These are phyloP conservation scores for Prorops nasuta DNA, from an alignment of 1,140 invertebrate species.

Conservation along the genomic window DNA sequence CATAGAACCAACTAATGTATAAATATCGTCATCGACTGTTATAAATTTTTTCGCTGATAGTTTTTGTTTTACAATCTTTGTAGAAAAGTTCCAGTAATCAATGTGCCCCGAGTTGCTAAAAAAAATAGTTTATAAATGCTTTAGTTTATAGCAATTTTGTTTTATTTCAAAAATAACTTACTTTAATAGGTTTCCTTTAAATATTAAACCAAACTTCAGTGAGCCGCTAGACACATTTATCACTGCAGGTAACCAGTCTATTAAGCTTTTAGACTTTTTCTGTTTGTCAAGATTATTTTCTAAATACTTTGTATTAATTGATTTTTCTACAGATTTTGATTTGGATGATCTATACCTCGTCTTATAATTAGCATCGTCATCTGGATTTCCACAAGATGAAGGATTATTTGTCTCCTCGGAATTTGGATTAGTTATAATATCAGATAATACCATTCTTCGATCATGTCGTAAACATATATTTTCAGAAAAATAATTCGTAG, in stretches of 20 bases:
- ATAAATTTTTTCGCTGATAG: constrained; percentile 28
- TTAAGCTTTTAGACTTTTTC: constrained; percentile 23
- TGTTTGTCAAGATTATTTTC: constrained; percentile 4
- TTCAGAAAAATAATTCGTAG: too few species aligned
- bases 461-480: neutral
- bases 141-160: neutral
- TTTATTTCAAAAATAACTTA: constrained; percentile 14
- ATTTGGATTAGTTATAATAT: too few species aligned
- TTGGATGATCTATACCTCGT: neutral
- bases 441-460: too few species aligned
- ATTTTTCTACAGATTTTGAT: neutral
- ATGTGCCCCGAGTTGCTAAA: constrained; percentile 35
- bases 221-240: neutral
- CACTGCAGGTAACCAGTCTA: constrained; percentile 27
- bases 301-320: constrained; percentile 3
- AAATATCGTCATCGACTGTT: constrained; percentile 33
- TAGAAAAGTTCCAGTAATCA: constrained; percentile 29
- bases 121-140: constrained; percentile 20
- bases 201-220: constrained; percentile 22
- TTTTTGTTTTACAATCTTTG: constrained; percentile 26
- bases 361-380: neutral
- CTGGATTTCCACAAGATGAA: neutral
- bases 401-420: too few species aligned
- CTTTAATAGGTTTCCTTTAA: constrained; percentile 40
- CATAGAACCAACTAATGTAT: constrained; percentile 32